Conservation (phyloP, 92 coral and sea anemone species). For the Phymanthus crucifer region DNA sequence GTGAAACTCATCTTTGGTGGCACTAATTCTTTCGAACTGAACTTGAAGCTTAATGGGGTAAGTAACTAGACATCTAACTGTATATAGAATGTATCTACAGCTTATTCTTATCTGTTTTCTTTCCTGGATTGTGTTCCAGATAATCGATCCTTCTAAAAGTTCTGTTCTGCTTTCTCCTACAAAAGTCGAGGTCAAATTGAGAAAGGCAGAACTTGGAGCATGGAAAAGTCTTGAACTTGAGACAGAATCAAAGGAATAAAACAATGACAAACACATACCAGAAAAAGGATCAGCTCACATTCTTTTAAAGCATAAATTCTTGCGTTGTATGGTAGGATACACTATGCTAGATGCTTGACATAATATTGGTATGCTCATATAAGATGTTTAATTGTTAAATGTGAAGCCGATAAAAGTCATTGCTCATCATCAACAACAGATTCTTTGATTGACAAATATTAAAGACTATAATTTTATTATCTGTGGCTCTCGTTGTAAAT, state of each 20-base stretch:
- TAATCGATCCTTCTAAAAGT: conserved; percentile 84
- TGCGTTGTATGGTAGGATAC: too few relatives aligned
- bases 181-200: conserved; percentile 89
- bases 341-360: too few relatives aligned
- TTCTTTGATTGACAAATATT: too few relatives aligned
- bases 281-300: too few relatives aligned
- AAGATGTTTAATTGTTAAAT: too few relatives aligned
- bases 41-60: conserved; percentile 81
- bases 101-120: not conserved
- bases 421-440: too few relatives aligned
- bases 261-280: too few relatives aligned
- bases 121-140: conserved; percentile 38
- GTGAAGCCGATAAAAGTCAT: too few relatives aligned
- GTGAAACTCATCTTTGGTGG: conserved; percentile 85
- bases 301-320: too few relatives aligned
- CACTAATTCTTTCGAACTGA: conserved; percentile 77
- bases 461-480: too few relatives aligned
- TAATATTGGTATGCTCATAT: too few relatives aligned
- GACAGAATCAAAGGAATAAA: not conserved
- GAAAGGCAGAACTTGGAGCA: conserved; percentile 75
- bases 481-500: too few relatives aligned
- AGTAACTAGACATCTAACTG: conserved; percentile 9
- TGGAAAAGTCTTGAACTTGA: conserved; percentile 86
- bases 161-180: conserved; percentile 76
- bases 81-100: not conserved